Evolutionary conservation across 2,888 invertebrate genomes (phyloP).

Genomic region (Dryomyza anilis): DNA sequence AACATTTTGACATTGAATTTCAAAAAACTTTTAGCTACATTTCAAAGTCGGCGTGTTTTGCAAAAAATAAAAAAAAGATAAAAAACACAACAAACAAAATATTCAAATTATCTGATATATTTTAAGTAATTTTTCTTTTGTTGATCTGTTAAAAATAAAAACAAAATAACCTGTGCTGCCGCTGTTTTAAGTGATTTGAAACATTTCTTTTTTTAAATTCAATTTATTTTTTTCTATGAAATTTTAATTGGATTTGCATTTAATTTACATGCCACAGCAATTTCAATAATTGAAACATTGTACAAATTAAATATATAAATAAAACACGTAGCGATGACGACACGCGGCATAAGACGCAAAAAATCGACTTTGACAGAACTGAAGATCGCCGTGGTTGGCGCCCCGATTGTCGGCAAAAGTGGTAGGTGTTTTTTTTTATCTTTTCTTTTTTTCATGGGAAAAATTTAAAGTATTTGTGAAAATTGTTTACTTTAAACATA

Average conservation of each 20-base stretch:
- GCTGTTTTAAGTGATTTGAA: no score
- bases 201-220: no score
- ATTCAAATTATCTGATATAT: not conserved
- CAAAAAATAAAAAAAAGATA: not conserved
- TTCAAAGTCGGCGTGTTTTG: not conserved
- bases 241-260: not conserved
- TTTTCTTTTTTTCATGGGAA: not conserved
- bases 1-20: conserved; percentile 17
- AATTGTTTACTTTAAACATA: no score
- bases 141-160: not conserved
- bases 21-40: conserved; percentile 1
- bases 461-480: no score
- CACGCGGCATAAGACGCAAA: conserved; percentile 84
- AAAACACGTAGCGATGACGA: conserved; percentile 69
- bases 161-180: conserved; percentile 9
- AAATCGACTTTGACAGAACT: conserved; percentile 89
- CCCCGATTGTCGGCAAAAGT: conserved; percentile 89
- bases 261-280: no score
- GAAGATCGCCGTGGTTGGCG: conserved; percentile 88
- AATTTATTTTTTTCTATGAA: no score
- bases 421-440: conserved; percentile 67
- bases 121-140: not conserved
- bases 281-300: no score
- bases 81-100: not conserved
- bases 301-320: no score